Conservation (phyloP, 1,140 invertebrate species). For the Drosophila arawakana region DNA sequence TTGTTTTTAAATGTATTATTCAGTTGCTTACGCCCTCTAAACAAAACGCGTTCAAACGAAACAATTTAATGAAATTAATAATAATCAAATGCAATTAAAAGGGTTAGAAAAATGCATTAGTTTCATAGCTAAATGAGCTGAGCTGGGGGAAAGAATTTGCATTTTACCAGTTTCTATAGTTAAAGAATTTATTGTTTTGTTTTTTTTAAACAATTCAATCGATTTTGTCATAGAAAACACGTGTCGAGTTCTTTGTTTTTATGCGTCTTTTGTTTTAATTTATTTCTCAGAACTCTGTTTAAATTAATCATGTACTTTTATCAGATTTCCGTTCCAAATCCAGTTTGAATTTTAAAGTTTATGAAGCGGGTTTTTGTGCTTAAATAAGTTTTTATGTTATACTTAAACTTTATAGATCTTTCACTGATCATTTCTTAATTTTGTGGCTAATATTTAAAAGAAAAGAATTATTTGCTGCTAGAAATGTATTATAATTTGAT, state of each 20-base stretch:
- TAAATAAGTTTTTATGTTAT: too few species aligned
- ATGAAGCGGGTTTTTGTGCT: too few species aligned
- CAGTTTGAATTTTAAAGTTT: too few species aligned
- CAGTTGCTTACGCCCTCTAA: slow-evolving; percentile 52
- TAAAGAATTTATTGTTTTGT: too few species aligned
- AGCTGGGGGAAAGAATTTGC: too few species aligned
- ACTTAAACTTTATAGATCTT: not conserved
- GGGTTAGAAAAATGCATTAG: slow-evolving; percentile 11
- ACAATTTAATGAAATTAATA: slow-evolving; percentile 47
- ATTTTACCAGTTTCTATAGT: too few species aligned
- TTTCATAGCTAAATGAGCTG: too few species aligned
- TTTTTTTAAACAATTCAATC: too few species aligned
- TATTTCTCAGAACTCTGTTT: not conserved
- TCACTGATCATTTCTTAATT: not conserved
- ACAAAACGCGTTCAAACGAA: slow-evolving; percentile 51
- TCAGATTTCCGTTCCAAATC: too few species aligned
- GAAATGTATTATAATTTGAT: too few species aligned
- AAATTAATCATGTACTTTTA: not conserved
- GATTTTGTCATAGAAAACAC: too few species aligned
- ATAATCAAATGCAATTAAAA: slow-evolving; percentile 57
- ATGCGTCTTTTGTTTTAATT: not conserved
- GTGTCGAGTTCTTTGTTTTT: not conserved
- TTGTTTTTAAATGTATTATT: slow-evolving; percentile 32
- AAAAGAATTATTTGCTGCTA: too few species aligned
- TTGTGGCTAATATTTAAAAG: not conserved